Evolutionary conservation across 2,888 invertebrate species (phyloP), one percentile per base, ranked within the genome.

Genomic region (Zaprionus lineosus): DNA sequence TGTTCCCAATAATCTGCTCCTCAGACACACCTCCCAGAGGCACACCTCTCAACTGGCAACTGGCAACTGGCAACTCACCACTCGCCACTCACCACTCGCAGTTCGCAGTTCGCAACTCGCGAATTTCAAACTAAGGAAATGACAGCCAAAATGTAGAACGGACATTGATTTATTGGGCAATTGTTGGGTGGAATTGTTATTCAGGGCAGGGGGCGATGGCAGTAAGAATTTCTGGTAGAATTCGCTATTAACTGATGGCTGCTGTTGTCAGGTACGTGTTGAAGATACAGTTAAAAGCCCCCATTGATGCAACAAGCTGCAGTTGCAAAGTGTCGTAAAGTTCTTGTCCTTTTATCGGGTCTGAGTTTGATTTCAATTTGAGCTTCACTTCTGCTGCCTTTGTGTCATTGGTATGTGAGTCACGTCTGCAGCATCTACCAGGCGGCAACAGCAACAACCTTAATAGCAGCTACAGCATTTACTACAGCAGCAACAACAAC

Each of bases 111-210:
- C 37, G 48, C 55, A 50, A 29, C 34, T 26, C 12, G 50, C 21
- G 43, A 63, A 71, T 57, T 55, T 39, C 56, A 31, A 47, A 48
- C 50, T 21, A 16, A 47, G 26, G 31, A 62, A 58, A 71, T 63
- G 78, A 69, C 63, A 48, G 51, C 39, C 55, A 67, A 75, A 84
- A 71, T 71, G 68, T 71, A 47, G 71, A 71, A 15, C 60, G 74
- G 78, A 65, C 78, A 65, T 82, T 79, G 84, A 79, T 84, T 84
- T 77, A 84, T 82, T 55, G 59, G 55, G 62, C 63, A 78, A 79
- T 78, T 82, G 62, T 66, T 50, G 51, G 19, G 8, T 28, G 43
- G 37, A 55, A 77, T 70, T 69, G 59, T 48, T 83, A 59, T 51
- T 43, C 47, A 36, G 24, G 19, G 51, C 29, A 51, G 34, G 47